phyloP scores from a whole-genome alignment of 1,140 invertebrate species.

The Drosophila baimaii region DNA sequence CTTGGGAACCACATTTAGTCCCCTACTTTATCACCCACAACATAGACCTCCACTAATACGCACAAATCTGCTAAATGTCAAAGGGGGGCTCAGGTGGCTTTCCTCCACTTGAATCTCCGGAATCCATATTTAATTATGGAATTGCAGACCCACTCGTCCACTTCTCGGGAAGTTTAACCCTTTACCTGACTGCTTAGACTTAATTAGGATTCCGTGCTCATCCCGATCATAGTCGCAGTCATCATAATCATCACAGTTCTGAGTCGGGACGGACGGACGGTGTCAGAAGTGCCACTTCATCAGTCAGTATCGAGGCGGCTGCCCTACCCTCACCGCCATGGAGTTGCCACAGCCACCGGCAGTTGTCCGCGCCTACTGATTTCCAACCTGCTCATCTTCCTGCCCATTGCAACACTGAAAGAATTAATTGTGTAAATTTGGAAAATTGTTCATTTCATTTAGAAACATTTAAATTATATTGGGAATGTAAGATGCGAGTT shows the following conservation, averaged over 20 bases:
- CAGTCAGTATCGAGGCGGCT: conserved; percentile 68
- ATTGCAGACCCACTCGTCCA: not conserved
- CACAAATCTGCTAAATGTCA: conserved; percentile 71
- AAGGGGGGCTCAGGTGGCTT: conserved; percentile 33
- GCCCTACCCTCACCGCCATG: not conserved
- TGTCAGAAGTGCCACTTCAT: conserved; percentile 78
- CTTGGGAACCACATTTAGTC: not conserved
- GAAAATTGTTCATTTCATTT: not conserved
- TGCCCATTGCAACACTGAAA: conserved; percentile 9
- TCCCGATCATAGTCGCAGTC: conserved; percentile 55
- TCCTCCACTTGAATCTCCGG: conserved; percentile 17
- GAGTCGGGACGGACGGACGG: conserved; percentile 19
- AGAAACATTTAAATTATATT: not conserved
- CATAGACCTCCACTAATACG: conserved; percentile 15
- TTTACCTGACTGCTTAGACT: conserved; percentile 56
- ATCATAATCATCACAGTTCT: conserved; percentile 40
- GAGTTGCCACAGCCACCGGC: conserved; percentile 33
- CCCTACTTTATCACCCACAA: not conserved
- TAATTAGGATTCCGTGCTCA: conserved; percentile 74
- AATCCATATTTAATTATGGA: conserved; percentile 79
- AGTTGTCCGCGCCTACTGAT: conserved; percentile 61
- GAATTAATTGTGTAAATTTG: not conserved
- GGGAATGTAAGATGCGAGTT: no score
- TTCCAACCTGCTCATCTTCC: conserved; percentile 22
- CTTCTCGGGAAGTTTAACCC: conserved; percentile 30